phyloP scores from a whole-genome alignment of 2,888 invertebrate genomes.

The Palloptera scutellata region DNA sequence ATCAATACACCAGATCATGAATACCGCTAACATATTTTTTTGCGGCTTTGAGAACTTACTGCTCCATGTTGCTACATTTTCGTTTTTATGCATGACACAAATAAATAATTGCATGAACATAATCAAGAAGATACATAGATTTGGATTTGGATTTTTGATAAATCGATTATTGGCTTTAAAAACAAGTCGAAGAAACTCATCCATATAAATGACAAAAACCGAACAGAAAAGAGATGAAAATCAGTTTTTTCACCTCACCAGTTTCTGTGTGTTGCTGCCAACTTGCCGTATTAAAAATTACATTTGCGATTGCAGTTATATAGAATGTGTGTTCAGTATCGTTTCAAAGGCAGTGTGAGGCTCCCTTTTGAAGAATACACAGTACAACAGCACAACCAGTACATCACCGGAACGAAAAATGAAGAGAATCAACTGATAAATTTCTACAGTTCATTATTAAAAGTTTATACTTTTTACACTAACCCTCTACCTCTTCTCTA shows the following conservation, averaged over 20 bases:
- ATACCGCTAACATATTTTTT: too few species aligned
- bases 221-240: too few species aligned
- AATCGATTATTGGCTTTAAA: conserved; percentile 57
- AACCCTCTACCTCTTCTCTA: too few species aligned
- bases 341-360: too few species aligned
- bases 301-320: not conserved
- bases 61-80: conserved; percentile 27
- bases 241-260: not conserved
- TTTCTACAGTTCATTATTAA: too few species aligned
- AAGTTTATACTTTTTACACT: too few species aligned
- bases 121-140: conserved; percentile 11
- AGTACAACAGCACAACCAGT: too few species aligned
- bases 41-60: conserved; percentile 31
- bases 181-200: conserved; percentile 40
- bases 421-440: too few species aligned
- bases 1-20: too few species aligned
- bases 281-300: conserved; percentile 8
- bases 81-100: conserved; percentile 27
- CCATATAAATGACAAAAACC: conserved; percentile 14
- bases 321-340: too few species aligned
- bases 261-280: not conserved
- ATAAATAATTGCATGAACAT: conserved; percentile 34
- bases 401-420: too few species aligned
- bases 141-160: conserved; percentile 49
- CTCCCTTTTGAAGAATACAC: too few species aligned